These are phyloP conservation scores for Atethmia centrago DNA, from an alignment of 2,888 invertebrate genomes.

Conservation along the genomic window DNA sequence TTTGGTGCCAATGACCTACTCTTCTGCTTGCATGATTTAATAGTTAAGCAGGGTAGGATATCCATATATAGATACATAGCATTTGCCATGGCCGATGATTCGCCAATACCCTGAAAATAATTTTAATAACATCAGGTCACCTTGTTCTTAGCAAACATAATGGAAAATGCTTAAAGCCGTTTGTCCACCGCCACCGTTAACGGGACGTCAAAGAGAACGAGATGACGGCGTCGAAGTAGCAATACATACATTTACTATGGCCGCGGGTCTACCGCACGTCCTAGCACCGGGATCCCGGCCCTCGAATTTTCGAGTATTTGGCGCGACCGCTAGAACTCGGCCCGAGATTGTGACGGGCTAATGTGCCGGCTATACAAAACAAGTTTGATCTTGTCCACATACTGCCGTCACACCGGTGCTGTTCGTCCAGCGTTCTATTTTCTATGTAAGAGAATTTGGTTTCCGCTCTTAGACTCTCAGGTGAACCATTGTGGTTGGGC, in stretches of 20 bases:
- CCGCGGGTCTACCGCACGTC: neutral
- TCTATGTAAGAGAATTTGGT: no score
- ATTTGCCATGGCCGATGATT: constrained; percentile 23
- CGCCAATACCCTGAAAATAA: constrained; percentile 44
- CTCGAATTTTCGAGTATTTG: neutral
- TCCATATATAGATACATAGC: neutral
- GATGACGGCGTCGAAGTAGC: neutral
- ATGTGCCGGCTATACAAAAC: neutral
- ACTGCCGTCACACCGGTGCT: neutral
- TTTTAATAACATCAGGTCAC: neutral
- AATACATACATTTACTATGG: neutral
- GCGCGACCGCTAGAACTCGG: neutral
- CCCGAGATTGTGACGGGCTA: no score
- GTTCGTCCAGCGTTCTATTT: neutral
- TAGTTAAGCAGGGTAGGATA: accelerated
- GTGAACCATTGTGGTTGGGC: no score
- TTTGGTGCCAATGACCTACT: neutral
- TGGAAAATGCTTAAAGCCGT: neutral
- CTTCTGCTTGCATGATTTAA: neutral
- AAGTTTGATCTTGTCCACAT: neutral
- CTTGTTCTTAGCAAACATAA: neutral
- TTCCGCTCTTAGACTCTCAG: no score
- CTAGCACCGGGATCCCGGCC: neutral
- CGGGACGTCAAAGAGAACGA: neutral
- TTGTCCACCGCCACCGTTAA: neutral